Percentiles rank a stretch among this genome's conserved stretches.
phyloP scores from a whole-genome alignment of 2,888 invertebrate genomes.

The Pyrrhia umbra region DNA sequence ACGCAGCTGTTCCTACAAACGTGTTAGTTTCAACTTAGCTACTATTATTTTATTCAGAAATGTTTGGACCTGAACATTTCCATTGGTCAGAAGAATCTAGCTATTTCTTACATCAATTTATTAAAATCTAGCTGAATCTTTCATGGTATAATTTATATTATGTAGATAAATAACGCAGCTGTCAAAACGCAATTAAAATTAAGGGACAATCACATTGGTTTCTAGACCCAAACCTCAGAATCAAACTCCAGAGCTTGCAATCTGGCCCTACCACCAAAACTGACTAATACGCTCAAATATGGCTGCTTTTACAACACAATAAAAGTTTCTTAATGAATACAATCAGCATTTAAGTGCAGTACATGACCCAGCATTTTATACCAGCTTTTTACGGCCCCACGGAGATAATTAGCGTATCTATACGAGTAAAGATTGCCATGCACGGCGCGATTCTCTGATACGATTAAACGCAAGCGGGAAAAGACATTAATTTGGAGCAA shows the following conservation, averaged over 20 bases:
- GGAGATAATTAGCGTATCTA: constrained; percentile 56
- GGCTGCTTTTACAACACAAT: constrained; percentile 17
- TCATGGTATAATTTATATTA: no score
- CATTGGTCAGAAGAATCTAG: no score
- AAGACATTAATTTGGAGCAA: not conserved
- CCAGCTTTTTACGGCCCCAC: constrained; percentile 46
- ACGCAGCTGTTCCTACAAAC: not conserved
- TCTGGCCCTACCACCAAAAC: no score
- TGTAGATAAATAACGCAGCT: no score
- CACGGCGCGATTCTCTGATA: constrained; percentile 12
- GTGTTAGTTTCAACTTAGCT: not conserved
- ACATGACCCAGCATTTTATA: constrained; percentile 48
- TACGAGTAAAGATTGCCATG: constrained; percentile 48
- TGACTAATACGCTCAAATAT: not conserved
- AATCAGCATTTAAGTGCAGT: constrained; percentile 44
- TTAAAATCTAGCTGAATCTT: no score
- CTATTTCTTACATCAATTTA: no score
- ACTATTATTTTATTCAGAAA: not conserved
- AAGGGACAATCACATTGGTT: no score
- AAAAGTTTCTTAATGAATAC: constrained; percentile 30
- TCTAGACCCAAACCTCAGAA: no score
- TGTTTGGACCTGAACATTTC: no score
- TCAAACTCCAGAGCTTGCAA: no score
- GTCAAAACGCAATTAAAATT: no score
- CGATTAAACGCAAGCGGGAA: constrained; percentile 4